A percentile compares a stretch with the other conserved stretches of the same genome.
Conservation (phyloP, 2,888 invertebrate genomes). For the Elegia similella region DNA sequence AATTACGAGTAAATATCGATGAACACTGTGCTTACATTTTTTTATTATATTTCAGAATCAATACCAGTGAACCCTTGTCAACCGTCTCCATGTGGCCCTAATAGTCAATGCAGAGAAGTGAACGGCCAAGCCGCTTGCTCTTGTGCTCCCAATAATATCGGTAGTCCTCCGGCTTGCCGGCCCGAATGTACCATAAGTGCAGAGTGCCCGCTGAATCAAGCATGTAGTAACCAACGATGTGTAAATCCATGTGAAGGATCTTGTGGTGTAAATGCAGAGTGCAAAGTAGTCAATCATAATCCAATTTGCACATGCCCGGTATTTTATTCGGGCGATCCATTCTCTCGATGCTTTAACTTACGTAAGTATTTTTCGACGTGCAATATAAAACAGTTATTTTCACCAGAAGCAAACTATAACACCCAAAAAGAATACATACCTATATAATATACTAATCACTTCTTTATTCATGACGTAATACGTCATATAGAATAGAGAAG, state of each 20-base stretch:
- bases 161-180: conserved; percentile 85
- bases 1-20: too few relatives aligned
- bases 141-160: conserved; percentile 84
- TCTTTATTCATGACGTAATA: too few relatives aligned
- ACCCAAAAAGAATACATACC: too few relatives aligned
- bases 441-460: too few relatives aligned
- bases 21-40: too few relatives aligned
- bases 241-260: conserved; percentile 87
- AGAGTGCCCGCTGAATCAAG: conserved; percentile 86
- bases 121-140: conserved; percentile 86
- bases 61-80: conserved; percentile 81
- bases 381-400: not conserved
- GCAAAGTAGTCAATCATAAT: conserved; percentile 89
- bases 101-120: conserved; percentile 83
- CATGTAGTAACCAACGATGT: conserved; percentile 87
- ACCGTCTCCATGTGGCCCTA: conserved; percentile 84
- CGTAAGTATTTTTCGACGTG: conserved; percentile 67
- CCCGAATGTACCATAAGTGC: conserved; percentile 88
- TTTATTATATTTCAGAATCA: conserved; percentile 63
- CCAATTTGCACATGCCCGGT: conserved; percentile 87
- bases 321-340: conserved; percentile 85
- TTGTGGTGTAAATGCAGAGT: conserved; percentile 86
- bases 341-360: conserved; percentile 80
- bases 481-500: too few relatives aligned
- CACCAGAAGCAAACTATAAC: not conserved